These are phyloP conservation scores for Chromoteleia sp. DNA, from an alignment of 2,888 invertebrate genomes.

Conservation along the genomic window DNA sequence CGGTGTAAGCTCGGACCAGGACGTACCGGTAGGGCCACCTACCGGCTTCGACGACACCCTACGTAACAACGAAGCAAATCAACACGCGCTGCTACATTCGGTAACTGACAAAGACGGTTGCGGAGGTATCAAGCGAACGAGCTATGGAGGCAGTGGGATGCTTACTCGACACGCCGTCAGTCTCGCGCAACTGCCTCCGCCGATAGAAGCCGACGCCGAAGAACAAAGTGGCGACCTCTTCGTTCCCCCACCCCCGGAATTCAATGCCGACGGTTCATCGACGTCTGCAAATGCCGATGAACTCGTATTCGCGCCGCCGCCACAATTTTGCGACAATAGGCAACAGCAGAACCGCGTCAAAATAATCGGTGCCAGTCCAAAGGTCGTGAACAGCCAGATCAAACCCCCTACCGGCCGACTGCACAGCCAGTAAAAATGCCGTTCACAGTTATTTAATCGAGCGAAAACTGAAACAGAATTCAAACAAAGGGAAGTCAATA, in stretches of 20 bases:
- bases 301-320: conserved; percentile 92
- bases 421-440: conserved; percentile 83
- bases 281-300: conserved; percentile 85
- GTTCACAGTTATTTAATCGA: conserved; percentile 13
- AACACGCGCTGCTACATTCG: conserved; percentile 76
- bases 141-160: conserved; percentile 83
- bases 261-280: conserved; percentile 83
- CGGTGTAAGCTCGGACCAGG: conserved; percentile 95
- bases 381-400: conserved; percentile 84
- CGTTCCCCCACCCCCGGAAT: conserved; percentile 88
- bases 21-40: conserved; percentile 87
- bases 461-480: conserved; percentile 18
- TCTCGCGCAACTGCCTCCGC: conserved; percentile 92
- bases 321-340: conserved; percentile 93
- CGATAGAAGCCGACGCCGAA: conserved; percentile 90
- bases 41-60: conserved; percentile 84
- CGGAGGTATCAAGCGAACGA: conserved; percentile 78
- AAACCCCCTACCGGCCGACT: conserved; percentile 85
- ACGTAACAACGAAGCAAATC: conserved; percentile 82
- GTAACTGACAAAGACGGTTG: conserved; percentile 76
- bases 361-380: conserved; percentile 94
- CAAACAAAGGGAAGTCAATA: conserved; percentile 58
- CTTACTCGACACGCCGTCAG: conserved; percentile 90
- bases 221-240: conserved; percentile 87
- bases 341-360: conserved; percentile 87